Base-by-base conservation (phyloP, 2,888 invertebrate species). In the Macrosiphum euphorbiae region DNA sequence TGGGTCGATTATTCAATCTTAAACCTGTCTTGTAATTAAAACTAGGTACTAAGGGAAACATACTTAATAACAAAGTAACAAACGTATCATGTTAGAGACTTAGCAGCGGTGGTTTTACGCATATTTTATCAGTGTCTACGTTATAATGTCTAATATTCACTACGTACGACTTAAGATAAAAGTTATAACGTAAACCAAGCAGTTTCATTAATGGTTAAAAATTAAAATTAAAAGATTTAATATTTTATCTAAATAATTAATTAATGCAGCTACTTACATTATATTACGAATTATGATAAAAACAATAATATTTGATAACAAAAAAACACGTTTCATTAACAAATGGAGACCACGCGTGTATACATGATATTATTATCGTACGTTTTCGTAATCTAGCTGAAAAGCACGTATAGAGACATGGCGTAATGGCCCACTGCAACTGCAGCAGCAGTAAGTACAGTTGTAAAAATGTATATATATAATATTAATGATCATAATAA, bases 261-360 rank as follows among this genome's bases (percentile, higher is more conserved):
- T 78, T 78, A 35, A 55, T 52, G 52, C 16, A 52, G 20, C 55
- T 55, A 78, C 20, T 1, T 35, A 8, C 35, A 35, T 35, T 35
- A 78, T 35, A 78, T 35, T 35, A 78, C 20, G 78, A 78, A 78
- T 78, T 78, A 78, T 35, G 35, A 67, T 78, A 78, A 90, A 67
- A 90, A 90, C 44, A 88, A 58, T 35, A 88, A 88, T 88, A 55
- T 88, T 55, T 55, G n/a, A 61, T 90, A 61, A n/a, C 24, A 61
- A 58, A 44, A 90, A 90, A 47, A 11, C 47, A 47, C 10, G 67
- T 90, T 90, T 90, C 90, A 90, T 90, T 90, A 78, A 90, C 78
- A 90, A 90, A 90, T 90, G 67, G n/a, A 67, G 4, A 90, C 67
- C 78, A 78, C 26, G 78, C 78, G 78, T 78, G 78, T 20, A 78